A percentile compares a stretch with the other conserved stretches of the same genome.
phyloP scores from a whole-genome alignment of 2,888 invertebrate species.

The Eristalis intricaria region DNA sequence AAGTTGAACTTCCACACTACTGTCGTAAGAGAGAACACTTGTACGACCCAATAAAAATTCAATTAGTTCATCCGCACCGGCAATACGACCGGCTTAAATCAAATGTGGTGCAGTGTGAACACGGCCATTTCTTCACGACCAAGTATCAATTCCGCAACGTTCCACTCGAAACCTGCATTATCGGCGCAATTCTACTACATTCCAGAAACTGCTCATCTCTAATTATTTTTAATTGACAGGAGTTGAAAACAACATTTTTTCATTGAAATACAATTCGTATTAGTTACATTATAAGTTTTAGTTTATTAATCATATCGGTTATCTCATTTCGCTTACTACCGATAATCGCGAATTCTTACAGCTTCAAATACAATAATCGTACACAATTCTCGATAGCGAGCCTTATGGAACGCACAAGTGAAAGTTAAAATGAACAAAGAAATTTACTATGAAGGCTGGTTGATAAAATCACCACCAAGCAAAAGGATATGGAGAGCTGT shows the following conservation, averaged over 20 bases:
- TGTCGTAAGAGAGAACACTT: too few relatives aligned
- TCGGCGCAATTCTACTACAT: conserved; percentile 29
- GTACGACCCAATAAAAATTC: too few relatives aligned
- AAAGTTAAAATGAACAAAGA: conserved; percentile 83
- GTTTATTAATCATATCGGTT: conserved; percentile 12
- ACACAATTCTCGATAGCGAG: background rate
- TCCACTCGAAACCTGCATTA: background rate
- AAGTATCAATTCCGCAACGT: too few relatives aligned
- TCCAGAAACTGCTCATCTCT: conserved; percentile 30
- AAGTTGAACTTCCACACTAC: too few relatives aligned
- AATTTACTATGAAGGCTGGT: conserved; percentile 95
- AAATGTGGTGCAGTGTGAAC: too few relatives aligned
- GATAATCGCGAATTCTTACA: background rate
- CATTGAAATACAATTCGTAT: conserved; percentile 31
- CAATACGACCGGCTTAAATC: too few relatives aligned
- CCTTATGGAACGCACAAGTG: conserved; percentile 8
- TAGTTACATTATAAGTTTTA: conserved; percentile 38
- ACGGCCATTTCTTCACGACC: too few relatives aligned
- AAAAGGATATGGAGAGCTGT: conserved; percentile 96
- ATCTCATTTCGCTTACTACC: background rate
- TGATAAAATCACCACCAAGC: conserved; percentile 96
- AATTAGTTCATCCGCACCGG: too few relatives aligned
- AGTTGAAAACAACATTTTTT: conserved; percentile 50
- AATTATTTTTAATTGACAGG: conserved; percentile 47
- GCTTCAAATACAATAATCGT: background rate